Evolutionary conservation across 1,140 invertebrate genomes (phyloP).

Genomic region (Planococcus citri): DNA sequence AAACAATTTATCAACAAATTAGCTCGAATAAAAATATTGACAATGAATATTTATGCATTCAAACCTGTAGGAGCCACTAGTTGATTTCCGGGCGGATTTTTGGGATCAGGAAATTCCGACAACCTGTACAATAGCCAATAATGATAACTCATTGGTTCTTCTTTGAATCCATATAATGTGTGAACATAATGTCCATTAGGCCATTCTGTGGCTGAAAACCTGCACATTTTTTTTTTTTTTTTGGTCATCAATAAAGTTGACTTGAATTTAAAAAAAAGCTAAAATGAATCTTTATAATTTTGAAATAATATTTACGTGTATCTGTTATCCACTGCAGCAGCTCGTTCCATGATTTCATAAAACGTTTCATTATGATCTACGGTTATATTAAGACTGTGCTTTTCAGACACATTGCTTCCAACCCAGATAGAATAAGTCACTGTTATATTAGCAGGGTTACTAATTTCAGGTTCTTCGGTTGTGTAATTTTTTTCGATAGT

Average conservation of each 20-base stretch:
- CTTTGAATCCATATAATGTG: constrained; percentile 69
- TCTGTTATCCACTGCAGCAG: constrained; percentile 52
- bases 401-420: constrained; percentile 64
- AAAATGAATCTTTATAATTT: background rate
- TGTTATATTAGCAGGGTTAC: constrained; percentile 38
- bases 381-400: constrained; percentile 51
- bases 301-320: constrained; percentile 23
- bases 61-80: constrained; percentile 69
- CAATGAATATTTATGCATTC: background rate
- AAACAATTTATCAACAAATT: background rate
- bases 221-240: constrained; percentile 34
- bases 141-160: constrained; percentile 74
- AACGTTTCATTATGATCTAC: constrained; percentile 64
- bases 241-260: constrained; percentile 31
- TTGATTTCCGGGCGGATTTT: constrained; percentile 65
- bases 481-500: background rate
- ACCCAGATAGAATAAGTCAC: constrained; percentile 77
- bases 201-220: constrained; percentile 71
- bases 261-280: too few relatives aligned
- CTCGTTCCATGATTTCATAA: constrained; percentile 70
- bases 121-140: constrained; percentile 76
- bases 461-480: background rate
- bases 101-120: constrained; percentile 57
- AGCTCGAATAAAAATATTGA: background rate
- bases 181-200: constrained; percentile 82